Percentiles rank a stretch among this genome's conserved stretches.
phyloP scores from a whole-genome alignment of 2,113 vertebrate species.

The Malurus alboscapulatus region DNA sequence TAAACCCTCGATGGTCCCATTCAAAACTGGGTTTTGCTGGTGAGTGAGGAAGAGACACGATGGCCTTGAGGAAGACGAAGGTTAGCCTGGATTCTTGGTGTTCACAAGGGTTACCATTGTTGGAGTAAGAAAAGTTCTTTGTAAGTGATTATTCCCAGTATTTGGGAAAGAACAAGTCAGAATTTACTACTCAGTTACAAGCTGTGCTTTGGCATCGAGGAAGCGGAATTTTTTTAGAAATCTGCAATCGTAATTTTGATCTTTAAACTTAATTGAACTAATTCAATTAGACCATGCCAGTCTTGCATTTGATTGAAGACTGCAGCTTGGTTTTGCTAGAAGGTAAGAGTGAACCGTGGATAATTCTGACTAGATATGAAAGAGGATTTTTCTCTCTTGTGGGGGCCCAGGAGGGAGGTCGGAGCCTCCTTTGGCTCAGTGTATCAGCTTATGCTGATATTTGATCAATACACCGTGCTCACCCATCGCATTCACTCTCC shows the following conservation, averaged over 20 bases:
- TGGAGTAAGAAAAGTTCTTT: neutral
- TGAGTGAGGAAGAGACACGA: neutral
- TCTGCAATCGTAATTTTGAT: neutral
- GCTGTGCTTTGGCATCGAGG: neutral
- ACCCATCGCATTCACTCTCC: neutral
- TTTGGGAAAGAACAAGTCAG: neutral
- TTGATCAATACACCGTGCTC: neutral
- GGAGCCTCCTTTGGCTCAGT: neutral
- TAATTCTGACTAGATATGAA: neutral
- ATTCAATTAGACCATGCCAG: neutral
- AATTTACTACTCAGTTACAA: neutral
- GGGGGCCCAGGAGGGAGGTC: neutral
- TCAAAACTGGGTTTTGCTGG: neutral
- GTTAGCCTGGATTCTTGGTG: neutral
- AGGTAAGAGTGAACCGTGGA: neutral
- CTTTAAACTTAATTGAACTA: neutral
- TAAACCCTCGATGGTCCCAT: neutral
- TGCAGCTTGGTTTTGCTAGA: neutral
- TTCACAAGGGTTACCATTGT: fast-evolving
- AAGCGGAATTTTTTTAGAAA: neutral
- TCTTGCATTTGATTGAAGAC: neutral
- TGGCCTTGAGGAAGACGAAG: neutral
- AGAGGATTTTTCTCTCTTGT: neutral
- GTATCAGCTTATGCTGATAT: neutral
- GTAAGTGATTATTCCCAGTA: neutral